Base-by-base conservation (phyloP, 1,140 invertebrate genomes). In the Diorhabda sublineata region DNA sequence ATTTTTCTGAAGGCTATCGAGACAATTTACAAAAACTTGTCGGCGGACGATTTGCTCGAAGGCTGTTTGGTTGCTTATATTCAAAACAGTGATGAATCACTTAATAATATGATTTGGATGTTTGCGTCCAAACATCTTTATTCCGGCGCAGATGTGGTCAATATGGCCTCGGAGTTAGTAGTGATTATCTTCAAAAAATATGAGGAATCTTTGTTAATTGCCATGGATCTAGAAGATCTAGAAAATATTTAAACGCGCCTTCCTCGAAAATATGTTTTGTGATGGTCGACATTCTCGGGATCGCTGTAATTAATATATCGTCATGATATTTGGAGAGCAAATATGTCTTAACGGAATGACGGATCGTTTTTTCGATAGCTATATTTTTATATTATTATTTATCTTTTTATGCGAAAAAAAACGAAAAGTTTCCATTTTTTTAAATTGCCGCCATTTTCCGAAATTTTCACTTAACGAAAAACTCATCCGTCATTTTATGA, bases 21-120 rank as follows among this genome's bases (percentile, higher is more conserved):
- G 52, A 56, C 52, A 56, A 56, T 56, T 56, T 56, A 56, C 52
- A 56, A 56, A 56, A n/a, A 56, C 52, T 56, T 56, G 52, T 56
- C 52, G 52, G 2, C 52, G 52, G 52, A 56, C 52, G 52, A 56
- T 56, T 56, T n/a, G n/a, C 52, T 56, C 52, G 52, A 56, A 56
- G n/a, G 52, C 0, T 26, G 26, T 26, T 26, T 26, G 26, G 26
- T 26, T 56, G 52, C 52, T 56, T 56, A 56, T 56, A 56, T n/a
- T 56, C 52, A 56, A 56, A 56, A 56, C 52, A 56, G 52, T 56
- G n/a, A 56, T 56, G 52, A 56, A n/a, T 56, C 52, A 26, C 26
- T 26, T 26, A 56, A 56, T 56, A 56, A n/a, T 7, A 56, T 56
- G 52, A 56, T 56, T 56, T 56, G 52, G 52, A 56, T 56, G 52